Evolutionary conservation across 2,797 vertebrate species (phyloP), one percentile per base, ranked within the genome.

Genomic region (Channa striata): DNA sequence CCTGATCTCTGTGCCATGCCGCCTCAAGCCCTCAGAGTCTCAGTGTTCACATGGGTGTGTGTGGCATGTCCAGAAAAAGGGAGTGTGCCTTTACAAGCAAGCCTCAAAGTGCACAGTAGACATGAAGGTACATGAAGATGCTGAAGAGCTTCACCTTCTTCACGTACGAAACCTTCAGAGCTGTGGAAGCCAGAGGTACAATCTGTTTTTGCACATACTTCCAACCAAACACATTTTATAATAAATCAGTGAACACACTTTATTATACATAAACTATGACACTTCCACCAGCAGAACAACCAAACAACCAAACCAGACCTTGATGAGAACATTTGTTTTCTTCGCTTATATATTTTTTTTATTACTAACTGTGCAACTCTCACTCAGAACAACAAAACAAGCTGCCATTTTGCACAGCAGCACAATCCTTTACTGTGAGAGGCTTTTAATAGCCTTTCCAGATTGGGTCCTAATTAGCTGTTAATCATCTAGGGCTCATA

Each of bases 391-490:
- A 89, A 79, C 70, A 84, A 89, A 90, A 83, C 75, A 89, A 84
- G 71, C 84, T 81, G 87, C 81, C 77, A 80, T 83, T 92, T 87
- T 87, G 80, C 83, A 44, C 77, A 68, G 83, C 78, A 65, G 81
- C 79, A 70, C 87, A 75, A 91, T 93, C 90, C 87, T 91, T 92
- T 89, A 92, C 85, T 68, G 78, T 80, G 81, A 92, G 85, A 84
- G 89, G 64, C 72, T 91, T 91, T 93, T 93, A 93, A 93, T 91
- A 89, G 90, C 80, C 80, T 88, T 85, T 92, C 92, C 92, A 94
- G 93, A 93, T 93, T 93, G 93, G 82, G 84, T 79, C 83, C 92
- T 95, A 95, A 95, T 95, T 94, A 94, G 92, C 93, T 93, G 91
- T 93, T 95, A 94, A 95, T 94, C 93, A 94, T 94, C 91, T 92